Conservation (phyloP, 2,888 invertebrate species). For the Strigamia transsilvanica region DNA sequence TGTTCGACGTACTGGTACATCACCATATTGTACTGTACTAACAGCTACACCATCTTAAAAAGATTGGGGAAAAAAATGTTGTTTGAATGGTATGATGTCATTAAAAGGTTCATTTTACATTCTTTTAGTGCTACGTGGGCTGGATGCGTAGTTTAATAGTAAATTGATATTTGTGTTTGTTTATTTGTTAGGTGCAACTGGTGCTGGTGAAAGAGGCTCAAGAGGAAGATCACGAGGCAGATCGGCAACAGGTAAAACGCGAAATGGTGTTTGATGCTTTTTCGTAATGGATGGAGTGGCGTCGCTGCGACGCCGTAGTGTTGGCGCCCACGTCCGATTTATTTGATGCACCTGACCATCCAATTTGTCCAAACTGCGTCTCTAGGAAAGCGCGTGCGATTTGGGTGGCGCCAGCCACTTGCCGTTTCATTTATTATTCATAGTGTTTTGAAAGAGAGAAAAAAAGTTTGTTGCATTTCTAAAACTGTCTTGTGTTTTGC, state of each 20-base stretch:
- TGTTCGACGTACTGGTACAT: no score
- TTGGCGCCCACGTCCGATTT: conserved; percentile 34
- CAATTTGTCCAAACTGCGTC: conserved; percentile 28
- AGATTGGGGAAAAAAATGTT: background rate
- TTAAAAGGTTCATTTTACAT: background rate
- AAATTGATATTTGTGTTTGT: background rate
- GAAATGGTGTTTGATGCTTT: background rate
- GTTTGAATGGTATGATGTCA: background rate
- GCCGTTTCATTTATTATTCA: conserved; percentile 14
- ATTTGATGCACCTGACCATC: conserved; percentile 42
- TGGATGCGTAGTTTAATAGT: background rate
- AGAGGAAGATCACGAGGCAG: conserved; percentile 35
- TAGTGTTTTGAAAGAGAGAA: background rate
- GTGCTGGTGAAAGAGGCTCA: conserved; percentile 16
- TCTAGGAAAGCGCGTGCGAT: background rate
- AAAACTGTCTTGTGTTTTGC: no score
- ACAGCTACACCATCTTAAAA: no score
- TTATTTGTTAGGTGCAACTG: conserved; percentile 1
- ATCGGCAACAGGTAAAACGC: conserved; percentile 23
- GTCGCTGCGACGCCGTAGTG: background rate
- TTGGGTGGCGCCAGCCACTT: conserved; percentile 14
- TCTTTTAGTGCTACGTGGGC: background rate
- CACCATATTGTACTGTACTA: no score
- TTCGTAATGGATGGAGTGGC: background rate
- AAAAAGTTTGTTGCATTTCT: conserved; percentile 6